Conservation (phyloP, 37 sponge, comb jelly and placozoan genomes). For the Beroe forskalii region DNA sequence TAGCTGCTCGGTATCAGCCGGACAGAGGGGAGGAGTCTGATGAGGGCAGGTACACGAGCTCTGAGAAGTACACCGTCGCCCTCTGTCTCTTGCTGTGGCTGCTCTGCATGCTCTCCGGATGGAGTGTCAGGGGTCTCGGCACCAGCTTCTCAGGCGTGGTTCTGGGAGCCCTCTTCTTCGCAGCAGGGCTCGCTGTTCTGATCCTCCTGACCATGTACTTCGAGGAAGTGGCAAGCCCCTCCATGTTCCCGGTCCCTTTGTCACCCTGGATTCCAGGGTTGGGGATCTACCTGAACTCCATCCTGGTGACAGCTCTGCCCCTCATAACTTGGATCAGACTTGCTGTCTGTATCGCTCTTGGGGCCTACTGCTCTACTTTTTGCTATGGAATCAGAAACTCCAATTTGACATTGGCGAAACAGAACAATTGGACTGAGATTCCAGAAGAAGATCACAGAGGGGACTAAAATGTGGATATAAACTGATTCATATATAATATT, state of each 20-base stretch:
- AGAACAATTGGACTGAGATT: too few relatives aligned
- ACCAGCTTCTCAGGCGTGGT: background rate
- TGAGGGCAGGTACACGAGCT: too few relatives aligned
- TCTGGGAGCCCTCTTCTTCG: background rate
- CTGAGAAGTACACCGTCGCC: background rate
- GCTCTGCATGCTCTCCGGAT: background rate
- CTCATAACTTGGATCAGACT: slow-evolving; percentile 33
- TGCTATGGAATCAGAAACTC: slow-evolving; percentile 3
- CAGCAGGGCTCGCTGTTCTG: background rate
- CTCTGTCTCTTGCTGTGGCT: background rate
- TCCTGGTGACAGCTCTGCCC: slow-evolving; percentile 46
- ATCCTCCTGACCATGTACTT: background rate
- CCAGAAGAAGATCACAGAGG: background rate
- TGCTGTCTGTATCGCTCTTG: background rate
- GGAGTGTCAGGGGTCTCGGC: background rate
- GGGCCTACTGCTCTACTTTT: background rate
- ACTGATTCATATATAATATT: too few relatives aligned
- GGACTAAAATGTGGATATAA: too few relatives aligned
- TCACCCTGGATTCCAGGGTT: slow-evolving; percentile 26
- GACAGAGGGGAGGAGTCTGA: background rate
- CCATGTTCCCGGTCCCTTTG: slow-evolving; percentile 3
- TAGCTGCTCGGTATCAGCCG: slow-evolving; percentile 23
- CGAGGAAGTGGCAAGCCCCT: background rate
- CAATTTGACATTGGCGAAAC: background rate
- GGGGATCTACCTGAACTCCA: background rate